Conservation (phyloP, 2,113 vertebrate species). For the Felis chaus region DNA sequence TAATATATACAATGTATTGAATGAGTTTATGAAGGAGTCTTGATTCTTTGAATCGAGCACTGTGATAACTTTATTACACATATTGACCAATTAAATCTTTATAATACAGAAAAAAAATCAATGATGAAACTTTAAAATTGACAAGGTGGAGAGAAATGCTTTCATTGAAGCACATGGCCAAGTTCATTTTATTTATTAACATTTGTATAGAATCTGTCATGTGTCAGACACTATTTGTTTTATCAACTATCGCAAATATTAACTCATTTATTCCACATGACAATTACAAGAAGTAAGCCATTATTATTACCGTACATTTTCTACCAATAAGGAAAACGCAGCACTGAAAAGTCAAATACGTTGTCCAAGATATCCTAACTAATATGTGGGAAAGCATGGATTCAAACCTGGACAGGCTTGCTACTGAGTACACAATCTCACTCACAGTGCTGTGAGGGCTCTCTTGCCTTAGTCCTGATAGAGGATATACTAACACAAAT, state of each 20-base stretch:
- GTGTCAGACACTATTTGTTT: background rate
- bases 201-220: background rate
- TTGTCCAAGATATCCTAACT: background rate
- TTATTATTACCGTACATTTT: background rate
- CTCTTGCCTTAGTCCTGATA: background rate
- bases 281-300: background rate
- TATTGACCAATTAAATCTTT: background rate
- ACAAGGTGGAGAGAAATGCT: background rate
- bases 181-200: background rate
- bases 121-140: background rate
- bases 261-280: background rate
- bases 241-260: background rate
- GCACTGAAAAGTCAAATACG: background rate
- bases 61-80: background rate
- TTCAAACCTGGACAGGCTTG: background rate
- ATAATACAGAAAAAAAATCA: background rate
- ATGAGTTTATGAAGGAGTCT: background rate
- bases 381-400: fast-evolving
- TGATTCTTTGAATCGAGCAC: background rate
- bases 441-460: too few relatives aligned
- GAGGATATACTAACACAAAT: background rate
- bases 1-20: background rate
- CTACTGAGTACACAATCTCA: background rate
- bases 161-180: background rate
- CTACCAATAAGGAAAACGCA: background rate